Conservation (phyloP, 2,113 vertebrate genomes). For the Cranoglanis bouderius region DNA sequence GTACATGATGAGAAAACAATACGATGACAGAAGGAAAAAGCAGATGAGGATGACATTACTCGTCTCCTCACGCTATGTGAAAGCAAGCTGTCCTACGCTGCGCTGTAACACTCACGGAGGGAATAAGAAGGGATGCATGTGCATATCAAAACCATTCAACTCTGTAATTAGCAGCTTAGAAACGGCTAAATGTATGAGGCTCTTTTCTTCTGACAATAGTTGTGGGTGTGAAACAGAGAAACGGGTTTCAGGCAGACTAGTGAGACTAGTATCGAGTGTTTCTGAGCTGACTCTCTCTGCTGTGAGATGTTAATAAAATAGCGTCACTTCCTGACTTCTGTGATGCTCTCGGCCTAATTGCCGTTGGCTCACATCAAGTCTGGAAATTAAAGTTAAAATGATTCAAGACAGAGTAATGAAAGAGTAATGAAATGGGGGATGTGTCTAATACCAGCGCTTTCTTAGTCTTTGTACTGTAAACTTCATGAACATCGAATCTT, state of each 20-base stretch:
- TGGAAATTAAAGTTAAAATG: conserved; percentile 18
- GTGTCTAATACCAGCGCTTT: neutral
- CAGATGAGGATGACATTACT: conserved; percentile 26
- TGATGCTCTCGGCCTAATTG: conserved; percentile 10
- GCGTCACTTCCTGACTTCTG: neutral
- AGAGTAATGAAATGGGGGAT: neutral
- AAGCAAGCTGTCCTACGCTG: conserved; percentile 30
- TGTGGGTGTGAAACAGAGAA: conserved; percentile 30
- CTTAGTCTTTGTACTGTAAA: neutral
- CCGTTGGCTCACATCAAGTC: neutral
- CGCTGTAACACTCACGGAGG: neutral
- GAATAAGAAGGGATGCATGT: conserved; percentile 2
- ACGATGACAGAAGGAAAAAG: conserved; percentile 41
- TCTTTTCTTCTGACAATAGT: conserved; percentile 23
- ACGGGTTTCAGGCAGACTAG: neutral
- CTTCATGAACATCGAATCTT: neutral
- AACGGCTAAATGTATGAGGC: conserved; percentile 16
- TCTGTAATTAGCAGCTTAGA: conserved; percentile 45
- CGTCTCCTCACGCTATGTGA: conserved; percentile 15
- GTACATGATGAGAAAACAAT: conserved; percentile 23
- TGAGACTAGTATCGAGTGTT: neutral
- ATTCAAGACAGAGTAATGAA: neutral
- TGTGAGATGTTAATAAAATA: conserved; percentile 32
- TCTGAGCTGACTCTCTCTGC: neutral
- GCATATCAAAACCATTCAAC: conserved; percentile 32